A percentile compares a stretch with the other conserved stretches of the same genome.
Conservation (phyloP, 2,113 vertebrate species). For the Carassius carassius region DNA sequence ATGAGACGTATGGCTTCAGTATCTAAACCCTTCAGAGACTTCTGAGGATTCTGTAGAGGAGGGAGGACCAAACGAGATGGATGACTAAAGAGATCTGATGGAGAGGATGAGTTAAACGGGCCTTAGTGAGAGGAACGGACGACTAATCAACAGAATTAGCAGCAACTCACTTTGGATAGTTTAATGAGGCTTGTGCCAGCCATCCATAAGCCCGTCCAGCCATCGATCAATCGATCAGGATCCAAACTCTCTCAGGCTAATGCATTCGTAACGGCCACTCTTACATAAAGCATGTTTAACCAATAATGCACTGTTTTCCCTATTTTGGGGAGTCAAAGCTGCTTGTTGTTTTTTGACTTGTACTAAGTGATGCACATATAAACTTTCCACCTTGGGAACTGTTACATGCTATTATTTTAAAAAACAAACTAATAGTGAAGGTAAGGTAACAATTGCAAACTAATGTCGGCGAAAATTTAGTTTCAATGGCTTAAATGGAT, state of each 20-base stretch:
- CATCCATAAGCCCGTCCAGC: slow-evolving; percentile 34
- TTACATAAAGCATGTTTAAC: slow-evolving; percentile 74
- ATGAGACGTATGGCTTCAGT: slow-evolving; percentile 51
- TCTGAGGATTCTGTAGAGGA: slow-evolving; percentile 29
- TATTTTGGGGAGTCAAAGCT: slow-evolving; percentile 51
- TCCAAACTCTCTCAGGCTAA: slow-evolving; percentile 31
- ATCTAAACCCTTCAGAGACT: slow-evolving; percentile 26
- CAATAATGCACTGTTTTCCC: slow-evolving; percentile 66
- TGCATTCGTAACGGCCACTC: slow-evolving; percentile 46
- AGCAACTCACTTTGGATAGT: slow-evolving; percentile 57
- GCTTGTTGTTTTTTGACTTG: slow-evolving; percentile 2
- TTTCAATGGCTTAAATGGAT: slow-evolving; percentile 21
- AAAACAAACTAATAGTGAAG: background rate
- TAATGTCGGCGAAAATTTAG: background rate
- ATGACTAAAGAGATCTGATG: slow-evolving; percentile 31
- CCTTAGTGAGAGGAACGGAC: slow-evolving; percentile 18
- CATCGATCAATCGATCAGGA: slow-evolving; percentile 37
- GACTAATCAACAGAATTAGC: slow-evolving; percentile 53
- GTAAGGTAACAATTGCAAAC: background rate
- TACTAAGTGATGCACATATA: background rate
- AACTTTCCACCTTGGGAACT: background rate
- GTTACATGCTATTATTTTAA: background rate
- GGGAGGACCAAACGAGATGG: slow-evolving; percentile 25
- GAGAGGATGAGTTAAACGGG: slow-evolving; percentile 28
- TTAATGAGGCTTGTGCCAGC: slow-evolving; percentile 50